A percentile compares a stretch with the other conserved stretches of the same genome.
phyloP scores from a whole-genome alignment of 1,140 invertebrate genomes.

The Wiebesia pumilae region DNA sequence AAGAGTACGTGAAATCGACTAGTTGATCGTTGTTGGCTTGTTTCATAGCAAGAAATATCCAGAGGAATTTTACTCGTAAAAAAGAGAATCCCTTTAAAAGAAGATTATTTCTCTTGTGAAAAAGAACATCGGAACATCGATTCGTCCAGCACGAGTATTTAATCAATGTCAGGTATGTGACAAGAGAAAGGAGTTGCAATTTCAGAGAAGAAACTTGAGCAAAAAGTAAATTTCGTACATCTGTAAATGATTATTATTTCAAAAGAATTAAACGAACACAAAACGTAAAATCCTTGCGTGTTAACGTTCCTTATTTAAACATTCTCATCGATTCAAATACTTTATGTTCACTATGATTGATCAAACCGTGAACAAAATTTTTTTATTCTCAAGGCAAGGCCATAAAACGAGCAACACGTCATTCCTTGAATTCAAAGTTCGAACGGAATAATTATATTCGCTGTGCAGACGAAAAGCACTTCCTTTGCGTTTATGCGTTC shows the following conservation, averaged over 20 bases:
- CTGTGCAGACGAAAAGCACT: constrained; percentile 30
- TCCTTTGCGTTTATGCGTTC: constrained; percentile 44
- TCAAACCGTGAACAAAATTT: constrained; percentile 18
- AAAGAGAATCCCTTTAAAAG: background rate
- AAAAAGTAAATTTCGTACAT: background rate
- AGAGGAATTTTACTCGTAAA: background rate
- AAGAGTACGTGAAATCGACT: background rate
- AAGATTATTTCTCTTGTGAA: background rate
- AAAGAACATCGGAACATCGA: background rate
- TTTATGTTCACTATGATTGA: constrained; percentile 1
- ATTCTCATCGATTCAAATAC: constrained; percentile 11
- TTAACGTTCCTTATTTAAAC: constrained; percentile 18
- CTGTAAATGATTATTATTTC: constrained; percentile 1
- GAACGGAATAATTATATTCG: constrained; percentile 42
- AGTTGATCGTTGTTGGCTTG: background rate
- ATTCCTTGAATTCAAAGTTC: constrained; percentile 46
- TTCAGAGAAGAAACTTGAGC: background rate
- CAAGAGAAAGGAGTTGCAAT: background rate
- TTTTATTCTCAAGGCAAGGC: constrained; percentile 6
- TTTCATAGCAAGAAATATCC: background rate
- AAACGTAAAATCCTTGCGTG: background rate
- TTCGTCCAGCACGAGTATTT: background rate
- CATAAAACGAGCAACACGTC: constrained; percentile 41
- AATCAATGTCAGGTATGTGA: background rate
- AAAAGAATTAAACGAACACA: background rate